These are phyloP conservation scores for Malachius bipustulatus DNA, from an alignment of 2,888 invertebrate genomes.

Conservation along the genomic window DNA sequence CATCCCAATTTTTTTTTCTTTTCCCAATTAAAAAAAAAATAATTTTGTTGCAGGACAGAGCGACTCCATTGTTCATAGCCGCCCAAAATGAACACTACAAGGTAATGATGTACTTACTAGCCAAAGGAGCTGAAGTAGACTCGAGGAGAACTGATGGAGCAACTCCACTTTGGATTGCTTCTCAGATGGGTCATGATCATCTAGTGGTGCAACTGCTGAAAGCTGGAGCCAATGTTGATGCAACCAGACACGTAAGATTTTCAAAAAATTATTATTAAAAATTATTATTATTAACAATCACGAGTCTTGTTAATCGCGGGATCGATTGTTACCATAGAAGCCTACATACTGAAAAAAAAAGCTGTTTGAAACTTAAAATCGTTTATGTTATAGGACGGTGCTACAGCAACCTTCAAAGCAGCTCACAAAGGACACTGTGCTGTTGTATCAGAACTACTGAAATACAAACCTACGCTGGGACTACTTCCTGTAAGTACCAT, in stretches of 20 bases:
- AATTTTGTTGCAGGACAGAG: slow-evolving; percentile 60
- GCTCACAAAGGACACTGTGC: slow-evolving; percentile 87
- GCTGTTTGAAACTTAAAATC: too few relatives aligned
- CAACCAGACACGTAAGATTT: slow-evolving; percentile 64
- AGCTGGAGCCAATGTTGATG: slow-evolving; percentile 69
- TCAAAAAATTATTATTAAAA: too few relatives aligned
- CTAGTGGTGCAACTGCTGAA: slow-evolving; percentile 66
- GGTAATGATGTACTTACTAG: slow-evolving; percentile 59
- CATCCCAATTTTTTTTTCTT: background rate
- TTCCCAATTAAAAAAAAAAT: background rate
- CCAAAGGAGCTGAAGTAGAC: slow-evolving; percentile 62
- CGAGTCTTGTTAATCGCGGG: too few relatives aligned
- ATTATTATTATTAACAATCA: too few relatives aligned
- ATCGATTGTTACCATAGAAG: too few relatives aligned
- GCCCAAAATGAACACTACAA: slow-evolving; percentile 88
- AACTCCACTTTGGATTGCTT: slow-evolving; percentile 86
- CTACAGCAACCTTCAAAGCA: slow-evolving; percentile 88
- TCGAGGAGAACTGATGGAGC: slow-evolving; percentile 70
- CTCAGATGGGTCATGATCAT: slow-evolving; percentile 87
- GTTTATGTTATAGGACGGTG: slow-evolving; percentile 63
- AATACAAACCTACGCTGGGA: slow-evolving; percentile 69
- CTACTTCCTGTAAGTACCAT: slow-evolving; percentile 59
- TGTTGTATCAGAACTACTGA: slow-evolving; percentile 73
- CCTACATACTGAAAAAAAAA: too few relatives aligned
- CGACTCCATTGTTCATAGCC: slow-evolving; percentile 84